Conservation (phyloP, 2,113 vertebrate species). For the Corythornis vintsioides region DNA sequence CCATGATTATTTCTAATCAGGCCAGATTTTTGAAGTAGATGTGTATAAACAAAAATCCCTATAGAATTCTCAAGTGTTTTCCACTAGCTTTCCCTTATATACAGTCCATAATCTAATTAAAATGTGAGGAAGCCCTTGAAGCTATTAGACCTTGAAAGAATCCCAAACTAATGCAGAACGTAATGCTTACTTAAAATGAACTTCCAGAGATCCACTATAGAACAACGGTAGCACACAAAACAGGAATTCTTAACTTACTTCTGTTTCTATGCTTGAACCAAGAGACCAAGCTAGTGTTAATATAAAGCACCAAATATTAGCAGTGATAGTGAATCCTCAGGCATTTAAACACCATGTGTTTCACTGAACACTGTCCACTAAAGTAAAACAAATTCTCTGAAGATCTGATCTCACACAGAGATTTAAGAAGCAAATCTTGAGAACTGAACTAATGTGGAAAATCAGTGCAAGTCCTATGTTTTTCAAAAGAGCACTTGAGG, state of each 20-base stretch:
- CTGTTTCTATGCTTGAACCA: neutral
- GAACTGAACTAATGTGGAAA: neutral
- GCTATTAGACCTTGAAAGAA: neutral
- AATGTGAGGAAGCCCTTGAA: neutral
- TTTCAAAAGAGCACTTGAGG: neutral
- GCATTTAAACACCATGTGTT: neutral
- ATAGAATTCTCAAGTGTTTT: neutral
- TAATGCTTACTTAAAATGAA: neutral
- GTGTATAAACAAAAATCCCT: neutral
- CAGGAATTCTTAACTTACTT: neutral
- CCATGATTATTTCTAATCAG: neutral
- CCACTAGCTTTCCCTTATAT: neutral
- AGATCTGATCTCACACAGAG: neutral
- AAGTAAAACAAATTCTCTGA: neutral
- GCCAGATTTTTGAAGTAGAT: neutral
- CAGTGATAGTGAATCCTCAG: neutral
- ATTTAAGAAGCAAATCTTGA: neutral
- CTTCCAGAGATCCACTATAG: neutral
- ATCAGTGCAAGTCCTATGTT: neutral
- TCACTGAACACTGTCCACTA: neutral
- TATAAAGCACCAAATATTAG: neutral
- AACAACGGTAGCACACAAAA: neutral
- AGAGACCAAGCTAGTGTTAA: neutral
- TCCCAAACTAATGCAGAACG: neutral
- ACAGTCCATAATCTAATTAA: neutral